phyloP scores from a whole-genome alignment of 2,113 vertebrate species.

The Muntiacus reevesi region DNA sequence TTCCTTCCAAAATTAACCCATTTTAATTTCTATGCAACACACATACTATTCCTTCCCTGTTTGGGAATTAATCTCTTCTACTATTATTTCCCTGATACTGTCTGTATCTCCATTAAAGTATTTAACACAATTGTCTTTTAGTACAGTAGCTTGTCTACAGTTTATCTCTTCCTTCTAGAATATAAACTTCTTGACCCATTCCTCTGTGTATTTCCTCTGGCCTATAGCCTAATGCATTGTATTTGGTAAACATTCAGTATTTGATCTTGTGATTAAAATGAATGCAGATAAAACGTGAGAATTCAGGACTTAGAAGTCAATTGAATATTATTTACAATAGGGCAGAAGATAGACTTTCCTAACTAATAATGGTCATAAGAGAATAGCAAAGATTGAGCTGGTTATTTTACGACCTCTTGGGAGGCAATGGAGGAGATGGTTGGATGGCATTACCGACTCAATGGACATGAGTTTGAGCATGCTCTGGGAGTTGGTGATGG shows the following conservation, averaged over 20 bases:
- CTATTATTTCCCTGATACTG: neutral
- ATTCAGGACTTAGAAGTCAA: neutral
- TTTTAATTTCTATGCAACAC: neutral
- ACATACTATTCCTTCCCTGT: neutral
- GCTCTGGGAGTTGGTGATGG: neutral
- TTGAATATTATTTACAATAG: neutral
- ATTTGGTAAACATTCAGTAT: neutral
- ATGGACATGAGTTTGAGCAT: neutral
- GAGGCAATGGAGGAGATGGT: neutral
- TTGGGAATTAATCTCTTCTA: neutral
- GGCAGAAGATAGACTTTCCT: neutral
- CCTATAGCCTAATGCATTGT: neutral
- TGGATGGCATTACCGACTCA: neutral
- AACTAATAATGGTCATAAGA: neutral
- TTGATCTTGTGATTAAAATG: neutral
- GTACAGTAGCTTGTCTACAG: neutral
- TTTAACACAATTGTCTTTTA: neutral
- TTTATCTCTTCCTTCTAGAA: neutral
- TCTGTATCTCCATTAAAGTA: neutral
- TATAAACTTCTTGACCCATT: neutral
- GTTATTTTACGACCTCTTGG: neutral
- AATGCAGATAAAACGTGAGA: neutral
- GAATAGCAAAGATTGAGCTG: neutral
- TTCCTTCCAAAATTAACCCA: neutral
- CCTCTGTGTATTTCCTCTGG: neutral